Base-by-base conservation (phyloP, 2,888 invertebrate species). In the Meteorus colon region DNA sequence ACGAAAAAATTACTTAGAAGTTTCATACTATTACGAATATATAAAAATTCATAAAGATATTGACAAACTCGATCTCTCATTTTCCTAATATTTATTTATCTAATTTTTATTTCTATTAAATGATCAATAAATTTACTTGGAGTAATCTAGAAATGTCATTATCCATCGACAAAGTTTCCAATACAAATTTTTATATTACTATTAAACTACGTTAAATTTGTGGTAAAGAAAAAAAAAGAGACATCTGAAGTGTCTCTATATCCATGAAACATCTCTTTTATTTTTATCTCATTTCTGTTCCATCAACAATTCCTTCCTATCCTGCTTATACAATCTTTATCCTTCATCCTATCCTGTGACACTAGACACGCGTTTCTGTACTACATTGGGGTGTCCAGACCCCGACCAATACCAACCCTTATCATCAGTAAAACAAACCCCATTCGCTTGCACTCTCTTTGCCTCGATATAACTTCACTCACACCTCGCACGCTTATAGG, bases 181-280 rank as follows among this genome's bases (percentile, higher is more conserved):
- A 24, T 24, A 24, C 24, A 34, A 41, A 12, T 41, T 8, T 41
- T 41, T 8, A 0, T 41, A 5, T 41, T 12, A 12, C 8, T 12
- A 8, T 41, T 1, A 2, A 12, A 41, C 8, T 12, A 41, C 41
- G 41, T 12, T 12, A 12, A 41, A 41, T 41, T 41, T 41, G 12
- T 12, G 12, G 8, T 41, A 41, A 41, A 41, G 8, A 41, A 41
- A 41, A 34, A 34, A 24, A 24, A 24, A 24, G 24, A 1, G 41
- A 12, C 34, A 34, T 72, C 65, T 77, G 76, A 75, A 76, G 71
- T 75, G 77, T 66, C 67, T 69, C 74, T 73, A 74, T 77, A 77
- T 77, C 76, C 75, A 76, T 74, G 77, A 76, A 79, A 74, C 75
- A 79, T 73, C 72, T 75, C 66, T 65, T 65, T 68, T 73, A 41